phyloP scores from a whole-genome alignment of 2,113 vertebrate genomes.

The Apodemus sylvaticus region DNA sequence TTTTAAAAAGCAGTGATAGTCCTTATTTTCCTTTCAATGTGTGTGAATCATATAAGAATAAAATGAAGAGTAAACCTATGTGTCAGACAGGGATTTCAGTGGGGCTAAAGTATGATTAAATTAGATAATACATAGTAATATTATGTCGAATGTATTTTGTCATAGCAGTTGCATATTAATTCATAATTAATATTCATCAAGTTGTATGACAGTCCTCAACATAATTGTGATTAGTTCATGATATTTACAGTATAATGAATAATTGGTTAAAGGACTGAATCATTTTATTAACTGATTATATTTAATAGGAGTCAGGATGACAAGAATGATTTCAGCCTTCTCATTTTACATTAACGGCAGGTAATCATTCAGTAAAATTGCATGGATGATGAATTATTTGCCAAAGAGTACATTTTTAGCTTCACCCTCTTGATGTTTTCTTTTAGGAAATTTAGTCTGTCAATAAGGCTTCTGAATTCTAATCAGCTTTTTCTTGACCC shows the following conservation, averaged over 20 bases:
- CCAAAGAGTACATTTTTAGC: background rate
- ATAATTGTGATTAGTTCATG: conserved; percentile 70
- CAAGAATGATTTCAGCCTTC: background rate
- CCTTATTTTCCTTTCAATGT: conserved; percentile 36
- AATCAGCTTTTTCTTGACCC: background rate
- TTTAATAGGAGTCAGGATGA: conserved; percentile 5
- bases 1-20: background rate
- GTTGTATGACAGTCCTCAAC: conserved; percentile 61
- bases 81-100: background rate
- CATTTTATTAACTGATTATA: conserved; percentile 56
- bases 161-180: conserved; percentile 59
- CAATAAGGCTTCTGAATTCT: background rate
- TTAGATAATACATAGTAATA: conserved; percentile 42
- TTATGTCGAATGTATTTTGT: conserved; percentile 18
- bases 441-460: background rate
- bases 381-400: conserved; percentile 32
- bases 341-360: background rate
- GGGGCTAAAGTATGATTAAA: conserved; percentile 3
- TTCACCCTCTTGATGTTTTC: background rate
- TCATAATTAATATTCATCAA: conserved; percentile 70
- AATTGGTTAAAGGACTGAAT: conserved; percentile 46
- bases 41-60: background rate
- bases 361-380: background rate
- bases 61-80: background rate
- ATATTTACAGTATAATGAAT: conserved; percentile 68